These are phyloP conservation scores for Drosophila paulistorum DNA, from an alignment of 1,140 invertebrate species.

Conservation along the genomic window DNA sequence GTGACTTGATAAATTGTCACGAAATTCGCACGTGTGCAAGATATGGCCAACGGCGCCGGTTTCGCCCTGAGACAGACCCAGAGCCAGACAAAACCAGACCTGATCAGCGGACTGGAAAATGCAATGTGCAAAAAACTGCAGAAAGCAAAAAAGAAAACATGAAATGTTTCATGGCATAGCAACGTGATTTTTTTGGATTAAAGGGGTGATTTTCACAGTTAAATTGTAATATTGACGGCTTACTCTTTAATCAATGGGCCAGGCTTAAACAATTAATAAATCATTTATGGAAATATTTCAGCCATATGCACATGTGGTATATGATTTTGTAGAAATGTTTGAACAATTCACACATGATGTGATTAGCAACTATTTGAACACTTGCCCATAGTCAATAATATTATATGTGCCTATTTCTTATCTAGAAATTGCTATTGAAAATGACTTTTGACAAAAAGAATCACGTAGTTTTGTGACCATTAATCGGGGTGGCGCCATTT, in stretches of 20 bases:
- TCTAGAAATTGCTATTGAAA: conserved; percentile 7
- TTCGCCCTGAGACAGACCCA: conserved; percentile 24
- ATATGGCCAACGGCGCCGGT: conserved; percentile 59
- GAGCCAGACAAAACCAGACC: conserved; percentile 34
- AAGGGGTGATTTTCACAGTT: neutral
- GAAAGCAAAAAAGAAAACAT: conserved; percentile 19
- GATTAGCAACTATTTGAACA: conserved; percentile 28
- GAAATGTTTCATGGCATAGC: conserved; percentile 46
- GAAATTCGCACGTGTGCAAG: conserved; percentile 74
- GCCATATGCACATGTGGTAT: neutral
- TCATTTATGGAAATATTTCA: neutral
- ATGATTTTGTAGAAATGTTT: too few species aligned
- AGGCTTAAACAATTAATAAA: too few species aligned
- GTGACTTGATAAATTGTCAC: conserved; percentile 74
- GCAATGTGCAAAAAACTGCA: conserved; percentile 49
- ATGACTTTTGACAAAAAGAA: conserved; percentile 19
- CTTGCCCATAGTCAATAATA: conserved; percentile 66
- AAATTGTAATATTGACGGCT: neutral
- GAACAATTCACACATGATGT: neutral
- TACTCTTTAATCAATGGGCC: too few species aligned
- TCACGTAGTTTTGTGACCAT: conserved; percentile 14
- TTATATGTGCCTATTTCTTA: neutral
- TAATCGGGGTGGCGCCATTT: conserved; percentile 34
- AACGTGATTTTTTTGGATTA: conserved; percentile 54
- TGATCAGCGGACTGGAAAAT: conserved; percentile 76